Conservation (phyloP, 2,888 invertebrate species). For the Uloborus plumipes region DNA sequence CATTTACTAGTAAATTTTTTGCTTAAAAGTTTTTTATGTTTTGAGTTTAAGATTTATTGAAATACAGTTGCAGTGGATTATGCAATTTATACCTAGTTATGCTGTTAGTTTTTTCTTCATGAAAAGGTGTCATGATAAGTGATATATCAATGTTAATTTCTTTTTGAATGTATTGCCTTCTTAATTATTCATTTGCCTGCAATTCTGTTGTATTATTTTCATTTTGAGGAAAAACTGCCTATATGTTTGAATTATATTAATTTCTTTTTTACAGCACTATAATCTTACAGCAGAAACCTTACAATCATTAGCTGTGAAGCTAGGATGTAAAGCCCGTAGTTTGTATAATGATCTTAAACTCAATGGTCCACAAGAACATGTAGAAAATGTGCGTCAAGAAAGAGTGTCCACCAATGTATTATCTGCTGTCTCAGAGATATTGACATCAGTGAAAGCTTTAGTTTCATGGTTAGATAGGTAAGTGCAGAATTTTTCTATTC, state of each 20-base stretch:
- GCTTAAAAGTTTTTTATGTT: no score
- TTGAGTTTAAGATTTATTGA: no score
- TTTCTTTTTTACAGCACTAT: constrained; percentile 80
- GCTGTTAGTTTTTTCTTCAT: no score
- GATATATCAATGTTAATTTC: no score
- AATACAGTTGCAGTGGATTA: no score
- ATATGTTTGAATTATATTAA: background rate
- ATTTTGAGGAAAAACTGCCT: background rate
- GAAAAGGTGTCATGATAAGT: no score
- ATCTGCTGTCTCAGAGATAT: constrained; percentile 87
- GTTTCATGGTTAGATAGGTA: constrained; percentile 92
- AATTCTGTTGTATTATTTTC: background rate
- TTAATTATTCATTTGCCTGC: background rate
- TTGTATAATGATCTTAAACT: constrained; percentile 79
- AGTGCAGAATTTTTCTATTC: constrained; percentile 24
- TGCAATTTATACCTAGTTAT: no score
- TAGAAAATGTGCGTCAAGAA: constrained; percentile 53
- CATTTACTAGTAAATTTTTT: no score
- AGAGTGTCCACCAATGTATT: constrained; percentile 84
- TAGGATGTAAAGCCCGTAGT: constrained; percentile 86
- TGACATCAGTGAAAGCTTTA: constrained; percentile 87
- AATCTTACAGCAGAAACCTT: constrained; percentile 92
- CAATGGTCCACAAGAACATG: constrained; percentile 54
- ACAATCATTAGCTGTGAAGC: constrained; percentile 86
- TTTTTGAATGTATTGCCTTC: no score